Conservation (phyloP, 2,113 vertebrate genomes). For the Carassius auratus region DNA sequence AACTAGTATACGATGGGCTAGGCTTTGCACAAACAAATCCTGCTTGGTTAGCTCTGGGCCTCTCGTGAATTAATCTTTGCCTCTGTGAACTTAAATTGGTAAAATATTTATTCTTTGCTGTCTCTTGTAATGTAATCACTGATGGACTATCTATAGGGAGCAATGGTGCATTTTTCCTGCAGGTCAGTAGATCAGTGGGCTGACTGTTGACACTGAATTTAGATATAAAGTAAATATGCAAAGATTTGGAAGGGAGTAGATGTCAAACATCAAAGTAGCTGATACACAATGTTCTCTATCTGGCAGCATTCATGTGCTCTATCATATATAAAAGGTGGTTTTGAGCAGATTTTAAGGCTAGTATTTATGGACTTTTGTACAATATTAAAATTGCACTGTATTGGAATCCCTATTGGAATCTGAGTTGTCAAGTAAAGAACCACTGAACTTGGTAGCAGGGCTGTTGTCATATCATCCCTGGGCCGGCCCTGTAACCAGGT, state of each 20-base stretch:
- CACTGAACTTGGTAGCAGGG: too few relatives aligned
- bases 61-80: slow-evolving; percentile 27
- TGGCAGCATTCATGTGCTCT: too few relatives aligned
- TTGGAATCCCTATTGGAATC: background rate
- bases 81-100: background rate
- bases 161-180: background rate
- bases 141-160: background rate
- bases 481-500: too few relatives aligned
- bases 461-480: too few relatives aligned
- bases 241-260: background rate
- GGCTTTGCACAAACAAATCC: slow-evolving; percentile 11
- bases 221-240: slow-evolving; percentile 18
- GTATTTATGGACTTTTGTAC: background rate
- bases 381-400: background rate
- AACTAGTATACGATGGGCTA: background rate
- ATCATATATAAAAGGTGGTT: too few relatives aligned
- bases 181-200: background rate
- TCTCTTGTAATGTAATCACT: slow-evolving; percentile 16
- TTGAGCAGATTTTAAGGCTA: background rate
- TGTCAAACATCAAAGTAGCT: background rate
- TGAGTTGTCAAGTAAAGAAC: too few relatives aligned
- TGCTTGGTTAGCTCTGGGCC: slow-evolving; percentile 4
- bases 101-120: slow-evolving; percentile 16
- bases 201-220: background rate
- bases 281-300: background rate